Conservation (phyloP, 2,888 invertebrate species). For the Stomorhina lunata region DNA sequence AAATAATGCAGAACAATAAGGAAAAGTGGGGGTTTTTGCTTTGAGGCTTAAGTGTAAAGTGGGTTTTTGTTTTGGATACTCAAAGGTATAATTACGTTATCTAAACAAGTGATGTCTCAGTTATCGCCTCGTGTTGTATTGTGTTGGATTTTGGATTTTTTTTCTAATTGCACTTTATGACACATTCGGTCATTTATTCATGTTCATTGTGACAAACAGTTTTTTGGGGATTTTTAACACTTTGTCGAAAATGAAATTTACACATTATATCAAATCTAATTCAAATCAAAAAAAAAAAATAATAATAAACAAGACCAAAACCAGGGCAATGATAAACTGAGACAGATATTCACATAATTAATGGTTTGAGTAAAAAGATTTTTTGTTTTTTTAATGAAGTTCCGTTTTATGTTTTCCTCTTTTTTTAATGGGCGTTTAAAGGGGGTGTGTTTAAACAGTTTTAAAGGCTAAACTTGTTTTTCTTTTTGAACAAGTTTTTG, state of each 20-base stretch:
- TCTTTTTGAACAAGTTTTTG: neutral
- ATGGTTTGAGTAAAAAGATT: slow-evolving; percentile 40
- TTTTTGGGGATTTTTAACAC: neutral
- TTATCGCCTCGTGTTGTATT: slow-evolving; percentile 30
- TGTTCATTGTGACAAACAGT: slow-evolving; percentile 21
- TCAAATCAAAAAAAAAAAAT: neutral
- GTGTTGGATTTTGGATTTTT: slow-evolving; percentile 34
- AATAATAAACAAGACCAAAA: too few species aligned
- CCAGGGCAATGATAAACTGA: neutral
- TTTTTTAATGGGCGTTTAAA: slow-evolving; percentile 28
- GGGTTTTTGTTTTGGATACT: slow-evolving; percentile 1
- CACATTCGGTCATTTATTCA: slow-evolving; percentile 37
- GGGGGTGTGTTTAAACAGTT: slow-evolving; percentile 8
- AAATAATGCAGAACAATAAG: neutral
- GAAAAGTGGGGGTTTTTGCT: neutral
- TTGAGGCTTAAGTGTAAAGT: neutral
- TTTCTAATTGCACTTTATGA: slow-evolving; percentile 50
- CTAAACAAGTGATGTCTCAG: slow-evolving; percentile 41
- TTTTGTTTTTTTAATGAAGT: slow-evolving; percentile 34
- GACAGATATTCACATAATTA: neutral
- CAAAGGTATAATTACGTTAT: slow-evolving; percentile 59
- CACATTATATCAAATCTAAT: neutral
- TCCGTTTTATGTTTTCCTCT: neutral
- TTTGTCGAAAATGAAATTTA: slow-evolving; percentile 1
- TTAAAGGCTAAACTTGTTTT: neutral